A percentile compares a stretch with the other conserved stretches of the same genome.
phyloP scores from a whole-genome alignment of 2,797 vertebrate genomes.

The Siniperca undulata region DNA sequence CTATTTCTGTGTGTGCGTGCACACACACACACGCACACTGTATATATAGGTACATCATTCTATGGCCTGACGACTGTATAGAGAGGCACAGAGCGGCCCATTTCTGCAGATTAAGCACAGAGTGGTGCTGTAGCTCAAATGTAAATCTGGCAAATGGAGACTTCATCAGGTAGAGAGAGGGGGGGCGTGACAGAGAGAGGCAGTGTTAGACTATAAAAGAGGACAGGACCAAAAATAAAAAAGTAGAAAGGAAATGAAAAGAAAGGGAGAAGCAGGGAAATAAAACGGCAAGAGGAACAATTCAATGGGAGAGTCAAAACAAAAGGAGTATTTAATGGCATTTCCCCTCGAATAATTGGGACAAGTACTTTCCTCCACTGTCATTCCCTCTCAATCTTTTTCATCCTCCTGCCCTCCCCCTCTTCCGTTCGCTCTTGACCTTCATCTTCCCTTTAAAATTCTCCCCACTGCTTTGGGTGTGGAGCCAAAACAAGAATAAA shows the following conservation, averaged over 20 bases:
- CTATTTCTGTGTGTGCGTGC: conserved; percentile 22
- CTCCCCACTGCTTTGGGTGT: conserved; percentile 15
- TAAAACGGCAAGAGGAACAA: conserved; percentile 13
- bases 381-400: conserved; percentile 30
- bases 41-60: conserved; percentile 10
- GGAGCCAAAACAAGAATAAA: conserved; percentile 31
- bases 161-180: conserved; percentile 40
- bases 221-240: neutral
- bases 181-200: neutral
- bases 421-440: conserved; percentile 51
- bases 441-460: conserved; percentile 56
- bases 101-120: conserved; percentile 69
- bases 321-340: conserved; percentile 36
- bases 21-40: conserved; percentile 16
- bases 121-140: conserved; percentile 50
- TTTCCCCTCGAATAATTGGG: conserved; percentile 46
- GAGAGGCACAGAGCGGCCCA: conserved; percentile 20
- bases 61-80: conserved; percentile 46
- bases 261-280: neutral
- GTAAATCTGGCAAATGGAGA: conserved; percentile 57
- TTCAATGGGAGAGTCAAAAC: conserved; percentile 3
- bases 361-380: conserved; percentile 37
- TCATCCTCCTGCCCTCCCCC: conserved; percentile 10
- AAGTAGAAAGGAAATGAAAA: neutral
- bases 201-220: conserved; percentile 12